Evolutionary conservation across 1,140 invertebrate genomes (phyloP).

Genomic region (Meloidogyne chitwoodi): DNA sequence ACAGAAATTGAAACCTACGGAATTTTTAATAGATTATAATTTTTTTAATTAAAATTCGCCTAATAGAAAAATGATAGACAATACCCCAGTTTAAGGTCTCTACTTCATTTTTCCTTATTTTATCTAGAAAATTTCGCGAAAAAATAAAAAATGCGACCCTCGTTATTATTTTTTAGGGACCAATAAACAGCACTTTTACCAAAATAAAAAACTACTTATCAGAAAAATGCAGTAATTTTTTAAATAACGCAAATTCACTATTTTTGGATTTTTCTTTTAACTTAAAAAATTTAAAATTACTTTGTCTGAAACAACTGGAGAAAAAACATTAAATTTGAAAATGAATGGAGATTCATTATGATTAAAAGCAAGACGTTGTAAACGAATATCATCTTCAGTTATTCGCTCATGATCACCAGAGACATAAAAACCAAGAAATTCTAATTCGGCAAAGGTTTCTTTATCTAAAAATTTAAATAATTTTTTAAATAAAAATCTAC

Average conservation of each 20-base stretch:
- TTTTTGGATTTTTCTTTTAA: background rate
- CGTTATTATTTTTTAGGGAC: too few relatives aligned
- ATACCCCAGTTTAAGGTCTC: too few relatives aligned
- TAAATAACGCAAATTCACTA: background rate
- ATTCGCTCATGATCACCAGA: slow-evolving; percentile 27
- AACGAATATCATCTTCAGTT: slow-evolving; percentile 11
- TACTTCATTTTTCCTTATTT: too few relatives aligned
- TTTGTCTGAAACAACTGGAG: slow-evolving; percentile 31
- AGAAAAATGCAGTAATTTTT: too few relatives aligned
- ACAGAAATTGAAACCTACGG: slow-evolving; percentile 36
- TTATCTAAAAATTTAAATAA: slow-evolving; percentile 33
- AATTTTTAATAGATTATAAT: too few relatives aligned
- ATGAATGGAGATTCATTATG: slow-evolving; percentile 31
- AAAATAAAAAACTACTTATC: too few relatives aligned
- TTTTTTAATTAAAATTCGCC: too few relatives aligned
- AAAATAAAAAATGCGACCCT: too few relatives aligned
- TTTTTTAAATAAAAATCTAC: background rate
- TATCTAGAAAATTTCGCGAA: too few relatives aligned
- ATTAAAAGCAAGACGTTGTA: slow-evolving; percentile 28
- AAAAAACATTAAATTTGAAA: slow-evolving; percentile 35
- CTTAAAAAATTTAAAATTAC: slow-evolving; percentile 10
- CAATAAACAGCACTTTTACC: too few relatives aligned
- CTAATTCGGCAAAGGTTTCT: slow-evolving; percentile 40
- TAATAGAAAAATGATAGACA: too few relatives aligned
- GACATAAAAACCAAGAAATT: slow-evolving; percentile 43